Conservation (phyloP, 2,888 invertebrate genomes). For the Torymus tubicola region DNA sequence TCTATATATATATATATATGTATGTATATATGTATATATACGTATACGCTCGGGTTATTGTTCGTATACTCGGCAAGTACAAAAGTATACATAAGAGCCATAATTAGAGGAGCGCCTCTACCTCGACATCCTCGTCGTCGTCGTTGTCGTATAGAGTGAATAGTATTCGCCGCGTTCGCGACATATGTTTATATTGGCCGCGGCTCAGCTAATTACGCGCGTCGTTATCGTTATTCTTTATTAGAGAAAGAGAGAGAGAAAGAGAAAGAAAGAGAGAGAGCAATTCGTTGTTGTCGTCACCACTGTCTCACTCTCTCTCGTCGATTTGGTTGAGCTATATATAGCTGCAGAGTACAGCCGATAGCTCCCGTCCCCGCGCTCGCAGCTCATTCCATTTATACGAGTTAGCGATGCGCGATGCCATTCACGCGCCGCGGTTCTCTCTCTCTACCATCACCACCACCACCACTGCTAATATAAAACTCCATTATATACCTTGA, state of each 20-base stretch:
- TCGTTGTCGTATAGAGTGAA: neutral
- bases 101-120: constrained; percentile 35
- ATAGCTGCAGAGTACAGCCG: constrained; percentile 56
- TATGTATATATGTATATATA: neutral
- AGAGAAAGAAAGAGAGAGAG: constrained; percentile 64
- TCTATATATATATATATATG: neutral
- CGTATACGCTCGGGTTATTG: constrained; percentile 34
- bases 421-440: constrained; percentile 64
- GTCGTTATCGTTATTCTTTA: constrained; percentile 63
- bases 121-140: neutral
- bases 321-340: too few species aligned
- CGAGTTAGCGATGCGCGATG: constrained; percentile 72
- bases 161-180: constrained; percentile 23
- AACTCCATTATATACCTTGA: constrained; percentile 67
- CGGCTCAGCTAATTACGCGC: constrained; percentile 51
- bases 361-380: constrained; percentile 54
- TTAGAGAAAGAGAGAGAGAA: constrained; percentile 58
- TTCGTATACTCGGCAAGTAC: constrained; percentile 37
- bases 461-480: constrained; percentile 64
- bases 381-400: constrained; percentile 66
- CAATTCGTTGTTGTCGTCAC: constrained; percentile 57
- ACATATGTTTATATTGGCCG: constrained; percentile 54
- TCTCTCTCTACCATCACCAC: too few species aligned
- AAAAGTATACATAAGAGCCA: constrained; percentile 51
- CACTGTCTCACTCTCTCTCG: too few species aligned